Evolutionary conservation across 2,888 invertebrate genomes (phyloP).

Genomic region (Chironomus tentans): DNA sequence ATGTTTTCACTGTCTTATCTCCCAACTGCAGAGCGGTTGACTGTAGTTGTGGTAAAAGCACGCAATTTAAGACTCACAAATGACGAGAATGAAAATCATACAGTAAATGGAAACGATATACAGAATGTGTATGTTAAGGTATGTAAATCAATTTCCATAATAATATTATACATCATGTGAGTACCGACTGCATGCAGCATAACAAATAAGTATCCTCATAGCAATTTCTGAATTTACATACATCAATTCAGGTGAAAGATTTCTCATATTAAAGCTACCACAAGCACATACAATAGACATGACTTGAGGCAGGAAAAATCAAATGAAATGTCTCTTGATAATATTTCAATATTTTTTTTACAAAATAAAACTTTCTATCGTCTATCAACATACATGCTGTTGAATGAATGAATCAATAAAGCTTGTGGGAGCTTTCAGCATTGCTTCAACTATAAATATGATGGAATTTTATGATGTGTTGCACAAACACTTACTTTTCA

Average conservation of each 20-base stretch:
- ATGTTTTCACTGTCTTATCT: slow-evolving; percentile 75
- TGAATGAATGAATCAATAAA: too few relatives aligned
- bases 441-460: too few relatives aligned
- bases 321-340: background rate
- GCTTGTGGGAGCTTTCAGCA: too few relatives aligned
- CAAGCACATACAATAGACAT: background rate
- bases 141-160: slow-evolving; percentile 28
- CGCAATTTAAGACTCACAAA: slow-evolving; percentile 57
- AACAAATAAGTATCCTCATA: too few relatives aligned
- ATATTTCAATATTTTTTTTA: background rate
- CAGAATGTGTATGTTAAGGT: slow-evolving; percentile 73
- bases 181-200: too few relatives aligned
- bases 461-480: too few relatives aligned
- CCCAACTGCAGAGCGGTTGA: slow-evolving; percentile 71
- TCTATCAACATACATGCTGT: background rate
- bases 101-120: slow-evolving; percentile 37
- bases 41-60: slow-evolving; percentile 67
- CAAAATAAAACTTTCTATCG: background rate
- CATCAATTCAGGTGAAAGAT: too few relatives aligned
- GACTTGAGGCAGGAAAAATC: background rate
- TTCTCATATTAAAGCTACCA: too few relatives aligned
- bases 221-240: too few relatives aligned
- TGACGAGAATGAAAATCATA: slow-evolving; percentile 28
- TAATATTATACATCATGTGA: background rate
- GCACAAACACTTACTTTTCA: too few relatives aligned